These are phyloP conservation scores for Hyles euphorbiae DNA, from an alignment of 1,140 invertebrate genomes.

Conservation along the genomic window DNA sequence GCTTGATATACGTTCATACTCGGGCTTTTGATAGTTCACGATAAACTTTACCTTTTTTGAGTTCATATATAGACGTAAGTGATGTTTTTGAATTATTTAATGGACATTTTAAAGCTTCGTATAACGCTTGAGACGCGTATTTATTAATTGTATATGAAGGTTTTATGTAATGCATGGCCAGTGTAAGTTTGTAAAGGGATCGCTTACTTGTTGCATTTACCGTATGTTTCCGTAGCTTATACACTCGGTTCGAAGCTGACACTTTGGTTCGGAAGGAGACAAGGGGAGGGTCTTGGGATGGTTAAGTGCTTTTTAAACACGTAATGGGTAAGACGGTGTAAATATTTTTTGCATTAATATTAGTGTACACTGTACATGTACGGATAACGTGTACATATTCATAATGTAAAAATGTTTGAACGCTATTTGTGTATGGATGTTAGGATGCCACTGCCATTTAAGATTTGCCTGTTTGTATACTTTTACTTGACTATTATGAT, in stretches of 20 bases:
- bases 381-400: slow-evolving; percentile 60
- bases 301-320: slow-evolving; percentile 62
- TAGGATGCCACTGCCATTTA: slow-evolving; percentile 65
- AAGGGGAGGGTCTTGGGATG: slow-evolving; percentile 32
- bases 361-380: slow-evolving; percentile 56
- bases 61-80: slow-evolving; percentile 19
- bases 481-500: not conserved
- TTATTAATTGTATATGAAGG: slow-evolving; percentile 21
- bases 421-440: slow-evolving; percentile 65
- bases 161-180: slow-evolving; percentile 13
- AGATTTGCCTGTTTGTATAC: slow-evolving; percentile 45
- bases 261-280: slow-evolving; percentile 15
- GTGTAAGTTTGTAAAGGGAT: not conserved
- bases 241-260: not conserved
- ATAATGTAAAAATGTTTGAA: slow-evolving; percentile 58
- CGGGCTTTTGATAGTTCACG: slow-evolving; percentile 34
- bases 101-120: slow-evolving; percentile 15
- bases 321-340: slow-evolving; percentile 56
- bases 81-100: slow-evolving; percentile 28
- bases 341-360: slow-evolving; percentile 69
- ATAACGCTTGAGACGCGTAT: slow-evolving; percentile 26
- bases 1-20: slow-evolving; percentile 42
- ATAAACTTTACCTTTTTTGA: slow-evolving; percentile 21
- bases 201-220: not conserved
- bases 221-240: no score